Conservation (phyloP, 2,888 invertebrate species). For the Cephus spinipes region DNA sequence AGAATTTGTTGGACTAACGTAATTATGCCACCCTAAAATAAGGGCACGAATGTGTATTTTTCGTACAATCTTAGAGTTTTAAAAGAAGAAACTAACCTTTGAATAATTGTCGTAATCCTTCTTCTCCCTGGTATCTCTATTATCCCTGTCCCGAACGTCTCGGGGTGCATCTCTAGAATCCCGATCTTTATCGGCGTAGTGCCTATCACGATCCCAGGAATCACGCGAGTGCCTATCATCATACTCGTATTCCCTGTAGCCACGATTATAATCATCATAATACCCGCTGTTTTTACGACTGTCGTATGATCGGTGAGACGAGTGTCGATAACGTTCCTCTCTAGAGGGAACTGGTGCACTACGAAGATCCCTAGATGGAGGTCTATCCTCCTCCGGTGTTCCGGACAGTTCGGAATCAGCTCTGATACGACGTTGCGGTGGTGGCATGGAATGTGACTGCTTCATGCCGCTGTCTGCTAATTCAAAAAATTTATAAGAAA, state of each 20-base stretch:
- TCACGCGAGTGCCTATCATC: constrained; percentile 60
- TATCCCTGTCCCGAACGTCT: constrained; percentile 32
- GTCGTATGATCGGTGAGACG: constrained; percentile 53
- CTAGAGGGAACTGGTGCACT: constrained; percentile 36
- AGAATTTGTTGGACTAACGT: not conserved
- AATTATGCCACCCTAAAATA: not conserved
- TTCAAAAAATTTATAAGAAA: constrained; percentile 13
- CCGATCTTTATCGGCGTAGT: constrained; percentile 54
- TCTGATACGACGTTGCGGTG: constrained; percentile 53
- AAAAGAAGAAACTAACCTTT: constrained; percentile 46
- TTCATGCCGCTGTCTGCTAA: constrained; percentile 50
- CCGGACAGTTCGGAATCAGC: constrained; percentile 59
- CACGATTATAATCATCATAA: constrained; percentile 48
- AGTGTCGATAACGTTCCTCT: constrained; percentile 58
- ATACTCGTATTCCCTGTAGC: constrained; percentile 61
- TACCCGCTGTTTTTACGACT: constrained; percentile 49
- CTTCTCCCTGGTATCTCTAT: constrained; percentile 39
- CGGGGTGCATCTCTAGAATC: constrained; percentile 25
- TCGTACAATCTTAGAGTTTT: not conserved
- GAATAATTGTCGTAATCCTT: constrained; percentile 64
- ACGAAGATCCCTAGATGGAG: constrained; percentile 56
- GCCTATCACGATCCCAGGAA: constrained; percentile 57
- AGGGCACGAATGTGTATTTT: not conserved
- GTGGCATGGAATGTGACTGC: constrained; percentile 48
- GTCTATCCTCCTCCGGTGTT: constrained; percentile 58